phyloP scores from a whole-genome alignment of 2,797 vertebrate species.

The Emys orbicularis region DNA sequence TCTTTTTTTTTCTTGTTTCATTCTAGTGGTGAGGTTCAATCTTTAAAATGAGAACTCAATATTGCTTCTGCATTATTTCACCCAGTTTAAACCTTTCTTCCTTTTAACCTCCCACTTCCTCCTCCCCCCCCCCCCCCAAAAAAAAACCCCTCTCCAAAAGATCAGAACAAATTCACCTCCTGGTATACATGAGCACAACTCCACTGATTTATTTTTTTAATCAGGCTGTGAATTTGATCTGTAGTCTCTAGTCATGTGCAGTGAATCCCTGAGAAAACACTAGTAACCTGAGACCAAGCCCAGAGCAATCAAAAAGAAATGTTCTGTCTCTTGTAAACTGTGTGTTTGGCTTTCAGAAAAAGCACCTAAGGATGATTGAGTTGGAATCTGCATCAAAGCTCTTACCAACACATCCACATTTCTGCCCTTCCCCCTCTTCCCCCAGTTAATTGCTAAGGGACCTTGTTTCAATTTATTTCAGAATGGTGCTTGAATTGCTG shows the following conservation, averaged over 20 bases:
- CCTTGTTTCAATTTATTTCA: background rate
- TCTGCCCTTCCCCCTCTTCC: background rate
- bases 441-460: background rate
- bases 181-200: background rate
- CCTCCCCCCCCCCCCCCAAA: fast-evolving
- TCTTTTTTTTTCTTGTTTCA: background rate
- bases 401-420: background rate
- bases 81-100: background rate
- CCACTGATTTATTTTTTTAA: background rate
- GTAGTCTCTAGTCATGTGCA: background rate
- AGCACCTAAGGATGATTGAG: background rate
- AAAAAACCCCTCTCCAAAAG: background rate
- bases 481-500: background rate
- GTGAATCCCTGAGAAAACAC: background rate
- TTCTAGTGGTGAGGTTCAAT: background rate
- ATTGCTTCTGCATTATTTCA: background rate
- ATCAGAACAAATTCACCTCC: background rate
- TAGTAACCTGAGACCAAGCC: background rate
- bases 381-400: constrained; percentile 8
- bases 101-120: background rate
- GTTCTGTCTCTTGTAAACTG: background rate
- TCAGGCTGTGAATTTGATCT: background rate
- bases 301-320: background rate
- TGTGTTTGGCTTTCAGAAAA: constrained; percentile 5
- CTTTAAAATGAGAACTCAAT: background rate